phyloP scores from a whole-genome alignment of 64 coral and sea anemone species.

The Catalaphyllia jardinei region DNA sequence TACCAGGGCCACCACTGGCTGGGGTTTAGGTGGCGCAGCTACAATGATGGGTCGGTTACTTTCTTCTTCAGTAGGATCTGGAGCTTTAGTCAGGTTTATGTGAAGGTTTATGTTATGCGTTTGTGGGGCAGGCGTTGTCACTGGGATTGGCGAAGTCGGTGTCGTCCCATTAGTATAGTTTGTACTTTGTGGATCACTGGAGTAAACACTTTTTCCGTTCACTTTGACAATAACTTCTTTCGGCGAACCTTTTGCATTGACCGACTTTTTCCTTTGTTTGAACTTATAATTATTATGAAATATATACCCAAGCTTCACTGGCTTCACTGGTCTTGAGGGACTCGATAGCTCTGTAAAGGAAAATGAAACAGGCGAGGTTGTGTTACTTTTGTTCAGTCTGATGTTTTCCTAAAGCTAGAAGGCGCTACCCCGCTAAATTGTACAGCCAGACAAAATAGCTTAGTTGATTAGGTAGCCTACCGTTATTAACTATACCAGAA shows the following conservation, averaged over 20 bases:
- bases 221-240: conserved; percentile 32
- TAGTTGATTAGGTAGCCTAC: too few species aligned
- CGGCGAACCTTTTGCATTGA: neutral
- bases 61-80: neutral
- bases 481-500: too few species aligned
- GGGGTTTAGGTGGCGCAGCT: neutral
- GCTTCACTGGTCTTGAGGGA: neutral
- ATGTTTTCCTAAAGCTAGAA: too few species aligned
- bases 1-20: conserved; percentile 8
- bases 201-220: conserved; percentile 37
- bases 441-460: too few species aligned
- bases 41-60: neutral
- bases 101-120: conserved; percentile 37
- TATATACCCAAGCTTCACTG: neutral
- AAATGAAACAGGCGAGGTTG: neutral
- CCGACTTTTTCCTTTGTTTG: neutral
- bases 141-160: neutral
- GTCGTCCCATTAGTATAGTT: neutral
- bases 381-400: neutral
- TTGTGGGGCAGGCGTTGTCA: neutral
- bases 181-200: neutral
- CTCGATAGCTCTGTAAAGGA: neutral
- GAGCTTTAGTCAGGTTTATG: conserved; percentile 9
- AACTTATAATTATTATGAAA: neutral
- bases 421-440: too few species aligned